Conservation (phyloP, 2,797 vertebrate species). For the Centroberyx gerrardi region DNA sequence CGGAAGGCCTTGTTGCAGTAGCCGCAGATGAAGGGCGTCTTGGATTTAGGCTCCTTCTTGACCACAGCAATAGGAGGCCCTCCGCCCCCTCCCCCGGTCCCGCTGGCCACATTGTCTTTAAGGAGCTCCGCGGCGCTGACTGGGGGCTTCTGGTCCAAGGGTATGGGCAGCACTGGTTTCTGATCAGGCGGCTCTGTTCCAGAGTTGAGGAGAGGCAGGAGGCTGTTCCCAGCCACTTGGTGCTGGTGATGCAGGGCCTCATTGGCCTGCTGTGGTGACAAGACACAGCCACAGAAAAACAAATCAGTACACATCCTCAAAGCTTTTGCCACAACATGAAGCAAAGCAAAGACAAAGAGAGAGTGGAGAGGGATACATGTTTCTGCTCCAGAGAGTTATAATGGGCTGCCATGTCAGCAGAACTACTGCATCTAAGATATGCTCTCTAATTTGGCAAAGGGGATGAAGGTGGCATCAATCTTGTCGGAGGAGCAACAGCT, state of each 20-base stretch:
- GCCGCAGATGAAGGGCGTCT: constrained; percentile 97
- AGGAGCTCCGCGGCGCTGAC: constrained; percentile 92
- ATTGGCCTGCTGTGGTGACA: constrained; percentile 88
- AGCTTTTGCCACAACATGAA: constrained; percentile 6
- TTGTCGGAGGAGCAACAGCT: too few species aligned
- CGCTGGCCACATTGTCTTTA: constrained; percentile 90
- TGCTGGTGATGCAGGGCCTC: constrained; percentile 98
- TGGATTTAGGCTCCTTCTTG: constrained; percentile 97
- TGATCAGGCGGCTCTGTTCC: constrained; percentile 94
- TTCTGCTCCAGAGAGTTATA: too few species aligned
- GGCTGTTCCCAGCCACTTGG: constrained; percentile 95
- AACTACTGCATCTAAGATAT: too few species aligned
- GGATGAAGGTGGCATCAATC: too few species aligned
- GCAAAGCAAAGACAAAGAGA: background rate
- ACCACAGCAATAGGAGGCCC: constrained; percentile 80
- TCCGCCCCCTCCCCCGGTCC: constrained; percentile 70
- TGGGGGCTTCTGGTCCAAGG: constrained; percentile 95
- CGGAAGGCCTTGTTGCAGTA: constrained; percentile 99
- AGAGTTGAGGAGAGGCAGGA: constrained; percentile 95
- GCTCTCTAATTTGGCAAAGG: too few species aligned
- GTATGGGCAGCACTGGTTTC: constrained; percentile 95
- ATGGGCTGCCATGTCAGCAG: too few species aligned
- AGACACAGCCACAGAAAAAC: constrained; percentile 6
- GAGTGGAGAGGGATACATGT: too few species aligned
- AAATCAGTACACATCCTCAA: constrained; percentile 19